Base-by-base conservation (phyloP, 2,888 invertebrate genomes). In the Phanerotoma sp. region DNA sequence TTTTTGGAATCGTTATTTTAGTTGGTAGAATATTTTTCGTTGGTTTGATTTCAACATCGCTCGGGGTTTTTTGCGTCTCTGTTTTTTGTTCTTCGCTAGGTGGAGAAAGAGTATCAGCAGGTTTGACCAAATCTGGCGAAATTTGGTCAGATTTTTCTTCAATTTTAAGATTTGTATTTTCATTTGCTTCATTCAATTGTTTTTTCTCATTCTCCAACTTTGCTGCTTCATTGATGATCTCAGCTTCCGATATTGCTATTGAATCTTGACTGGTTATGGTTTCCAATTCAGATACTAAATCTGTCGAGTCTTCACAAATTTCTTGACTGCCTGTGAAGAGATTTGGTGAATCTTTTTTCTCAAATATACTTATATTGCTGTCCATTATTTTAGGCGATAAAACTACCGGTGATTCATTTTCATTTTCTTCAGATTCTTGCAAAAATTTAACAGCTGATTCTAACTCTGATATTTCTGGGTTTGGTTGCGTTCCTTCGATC, bases 371-470 rank as follows among this genome's bases (percentile, higher is more conserved):
- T 4, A 58, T 64, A 1, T 62, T 61, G 16, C 62, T 62, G 11
- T 71, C 67, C 3, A 65, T 58, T 56, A 67, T 53, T 54, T 71
- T 72, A 6, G 71, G 66, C 11, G 71, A 68, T 11, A 71, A 50
- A 3, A 56, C 64, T 11, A 79, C 62, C 57, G 78, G 60, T 65
- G 74, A 66, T 66, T 81, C 67, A 71, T 79, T 71, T 69, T 78
- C 60, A 63, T 80, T 64, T 51, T 81, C 63, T 74, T 79, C 73
- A 53, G 75, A 74, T 47, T 75, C 74, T 55, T 74, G 75, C 18
- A 76, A 62, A 51, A 74, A 76, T 53, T 76, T 76, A 2, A 76
- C 75, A 11, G 77, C 74, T 13, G 71, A 72, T 56, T 76, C 75
- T 9, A 76, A 59, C 48, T 77, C 75, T 4, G 72, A 72, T 49